Evolutionary conservation across 2,888 invertebrate genomes (phyloP), one percentile per base, ranked within the genome.

Genomic region (Cordilura impudica): DNA sequence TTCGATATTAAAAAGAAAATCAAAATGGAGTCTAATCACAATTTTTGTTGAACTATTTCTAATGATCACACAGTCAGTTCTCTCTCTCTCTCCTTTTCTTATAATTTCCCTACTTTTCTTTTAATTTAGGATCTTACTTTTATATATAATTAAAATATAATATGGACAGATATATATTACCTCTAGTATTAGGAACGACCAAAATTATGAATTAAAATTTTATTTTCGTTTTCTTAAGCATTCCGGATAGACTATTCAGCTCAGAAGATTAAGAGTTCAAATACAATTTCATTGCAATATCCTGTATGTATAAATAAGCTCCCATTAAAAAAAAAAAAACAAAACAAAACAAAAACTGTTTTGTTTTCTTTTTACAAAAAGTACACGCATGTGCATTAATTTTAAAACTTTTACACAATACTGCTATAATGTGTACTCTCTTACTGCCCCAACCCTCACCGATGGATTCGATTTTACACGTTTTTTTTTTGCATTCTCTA

Each of bases 371-470:
- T 74, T 47, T 23, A 69, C n/a, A 51, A 75, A 71, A 69, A 73
- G 29, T 35, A 81, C 61, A 49, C 67, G 60, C 78, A 73, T 76
- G 78, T 78, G 76, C 78, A 66, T 70, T 53, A 76, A 66, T 61
- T 18, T 19, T 23, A 4, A 26, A 54, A 19, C 51, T 63, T 70
- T 16, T 49, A 49, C 26, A 73, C 53, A 29, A 61, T 26, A 49
- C 18, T 47, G 29, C 1, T 19, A 18, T 16, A 65, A 58, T 14
- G 23, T 23, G 1, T 49, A 5, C 3, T 29, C 39, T 18, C 51
- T 63, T 7, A 21, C 19, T 53, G 14, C 73, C 73, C 16, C 43
- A 51, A 16, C 23, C 56, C 12, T n/a, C 65, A 26, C 1, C 35
- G 45, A 31, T n/a, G 8, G 21, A 58, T 35, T 35, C 19, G 31